Percentiles rank a stretch among this genome's conserved stretches.
Conservation (phyloP, 2,113 vertebrate genomes). For the Triplophysa siluroides region DNA sequence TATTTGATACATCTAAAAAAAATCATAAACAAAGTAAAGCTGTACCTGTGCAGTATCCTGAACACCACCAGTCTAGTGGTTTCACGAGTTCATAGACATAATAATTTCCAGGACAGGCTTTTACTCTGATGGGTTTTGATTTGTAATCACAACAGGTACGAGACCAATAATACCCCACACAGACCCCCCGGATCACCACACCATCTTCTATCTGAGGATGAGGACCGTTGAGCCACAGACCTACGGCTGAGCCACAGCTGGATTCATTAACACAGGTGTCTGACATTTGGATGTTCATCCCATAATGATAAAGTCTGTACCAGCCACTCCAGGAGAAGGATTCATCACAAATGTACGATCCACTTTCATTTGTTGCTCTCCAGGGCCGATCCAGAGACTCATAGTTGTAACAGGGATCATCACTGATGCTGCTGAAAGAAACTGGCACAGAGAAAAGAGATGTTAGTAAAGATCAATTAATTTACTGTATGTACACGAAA, state of each 20-base stretch:
- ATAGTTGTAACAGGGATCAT: background rate
- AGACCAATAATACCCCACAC: background rate
- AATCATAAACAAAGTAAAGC: too few species aligned
- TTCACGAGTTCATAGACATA: conserved; percentile 1
- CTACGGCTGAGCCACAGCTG: too few species aligned
- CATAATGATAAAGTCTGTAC: too few species aligned
- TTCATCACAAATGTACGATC: too few species aligned
- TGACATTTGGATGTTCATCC: too few species aligned
- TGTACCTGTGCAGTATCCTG: conserved; percentile 3
- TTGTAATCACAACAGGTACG: conserved; percentile 13
- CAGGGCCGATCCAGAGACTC: too few species aligned
- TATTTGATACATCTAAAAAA: background rate
- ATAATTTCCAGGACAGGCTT: conserved; percentile 44
- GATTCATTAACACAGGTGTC: too few species aligned
- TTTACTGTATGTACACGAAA: too few species aligned
- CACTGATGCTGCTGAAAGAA: background rate
- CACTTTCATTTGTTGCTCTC: too few species aligned
- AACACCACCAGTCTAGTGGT: background rate
- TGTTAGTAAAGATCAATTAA: too few species aligned
- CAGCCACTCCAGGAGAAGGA: too few species aligned
- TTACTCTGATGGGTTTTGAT: conserved; percentile 21
- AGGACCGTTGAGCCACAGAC: too few species aligned
- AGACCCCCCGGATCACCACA: conserved; percentile 5
- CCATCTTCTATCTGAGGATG: conserved; percentile 9
- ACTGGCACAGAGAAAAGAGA: background rate